phyloP scores from a whole-genome alignment of 2,797 vertebrate species.

The Sebastes oblongus region DNA sequence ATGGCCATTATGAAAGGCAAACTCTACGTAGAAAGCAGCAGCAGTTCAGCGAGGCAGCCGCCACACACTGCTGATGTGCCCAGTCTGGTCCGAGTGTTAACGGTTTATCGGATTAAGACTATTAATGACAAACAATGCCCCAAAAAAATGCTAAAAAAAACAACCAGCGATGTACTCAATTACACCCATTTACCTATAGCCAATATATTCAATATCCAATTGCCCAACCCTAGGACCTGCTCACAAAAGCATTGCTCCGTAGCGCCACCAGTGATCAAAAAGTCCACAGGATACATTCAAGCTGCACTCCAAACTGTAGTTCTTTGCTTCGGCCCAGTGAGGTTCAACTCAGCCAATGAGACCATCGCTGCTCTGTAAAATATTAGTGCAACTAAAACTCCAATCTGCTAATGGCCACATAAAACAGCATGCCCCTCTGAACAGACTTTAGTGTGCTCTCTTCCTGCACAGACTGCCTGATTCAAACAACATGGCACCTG shows the following conservation, averaged over 20 bases:
- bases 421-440: constrained; percentile 49
- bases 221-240: too few species aligned
- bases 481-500: constrained; percentile 66
- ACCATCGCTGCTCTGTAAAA: constrained; percentile 37
- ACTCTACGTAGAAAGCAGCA: too few species aligned
- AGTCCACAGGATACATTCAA: neutral
- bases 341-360: constrained; percentile 20
- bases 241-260: neutral
- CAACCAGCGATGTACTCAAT: too few species aligned
- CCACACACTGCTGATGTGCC: too few species aligned
- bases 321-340: neutral
- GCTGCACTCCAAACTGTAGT: neutral
- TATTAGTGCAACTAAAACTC: constrained; percentile 53
- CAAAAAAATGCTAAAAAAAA: too few species aligned
- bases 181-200: too few species aligned
- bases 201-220: too few species aligned
- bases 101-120: too few species aligned
- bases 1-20: too few species aligned
- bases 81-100: too few species aligned
- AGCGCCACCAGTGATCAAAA: neutral
- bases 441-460: constrained; percentile 25
- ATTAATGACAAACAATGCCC: too few species aligned
- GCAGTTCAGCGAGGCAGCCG: too few species aligned
- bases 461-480: constrained; percentile 19
- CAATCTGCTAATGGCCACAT: constrained; percentile 65